Evolutionary conservation across 2,797 vertebrate species (phyloP), one percentile per base, ranked within the genome.

Genomic region (Prunella strophiata): DNA sequence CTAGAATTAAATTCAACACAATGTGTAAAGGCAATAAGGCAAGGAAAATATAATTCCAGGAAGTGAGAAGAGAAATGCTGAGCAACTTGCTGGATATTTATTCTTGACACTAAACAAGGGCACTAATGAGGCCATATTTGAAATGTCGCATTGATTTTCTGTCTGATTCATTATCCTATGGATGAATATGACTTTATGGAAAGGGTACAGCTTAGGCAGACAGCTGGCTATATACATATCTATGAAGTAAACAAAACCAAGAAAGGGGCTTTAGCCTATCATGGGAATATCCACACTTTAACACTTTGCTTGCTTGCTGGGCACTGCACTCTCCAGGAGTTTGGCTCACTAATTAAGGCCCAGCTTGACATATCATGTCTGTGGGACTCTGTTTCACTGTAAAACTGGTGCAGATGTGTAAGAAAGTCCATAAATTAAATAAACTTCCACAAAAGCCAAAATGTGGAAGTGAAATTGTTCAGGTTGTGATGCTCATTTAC

Each of bases 41-140:
- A 92, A 55, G 18, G 29, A 52, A 91, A 72, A 70, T 47, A 9
- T 16, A 81, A 89, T 83, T 95, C 85, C 50, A 51, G 85, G 48
- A 91, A 94, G 54, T 42, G n/a, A 74, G 50, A 87, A 72, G 66
- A 84, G 38, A 94, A 95, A 86, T 32, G 47, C 61, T 80, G 57
- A 92, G 55, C 42, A 58, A 73, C 68, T 77, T 88, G 19, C 65
- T 58, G 66, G 87, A 4, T 91, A 45, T 76, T 74, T 94, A 80
- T 88, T 90, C 51, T 70, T 81, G 72, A 92, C 62, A 77, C 84
- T 81, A 80, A 96, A 94, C 76, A 93, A 94, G 91, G 91, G 65
- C 76, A 85, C 58, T 92, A 93, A 92, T 91, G 93, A 94, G 85
- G 70, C 73, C 85, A 70, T 80, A 52, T 92, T 88, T 94, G 58